Base-by-base conservation (phyloP, 1,140 invertebrate genomes). In the Pteromalus puparum region DNA sequence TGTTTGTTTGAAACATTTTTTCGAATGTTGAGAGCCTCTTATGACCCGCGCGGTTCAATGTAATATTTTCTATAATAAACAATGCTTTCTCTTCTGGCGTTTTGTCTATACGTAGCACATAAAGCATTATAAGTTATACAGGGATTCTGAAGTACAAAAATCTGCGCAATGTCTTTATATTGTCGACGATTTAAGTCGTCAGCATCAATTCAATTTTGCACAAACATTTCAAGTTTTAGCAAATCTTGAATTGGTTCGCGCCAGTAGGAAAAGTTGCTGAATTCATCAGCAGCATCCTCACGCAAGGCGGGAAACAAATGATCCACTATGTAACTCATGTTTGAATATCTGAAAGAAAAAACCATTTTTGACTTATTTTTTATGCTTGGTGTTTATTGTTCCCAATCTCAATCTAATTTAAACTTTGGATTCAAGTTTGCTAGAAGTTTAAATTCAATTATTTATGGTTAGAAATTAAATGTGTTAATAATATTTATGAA, bases 241-340 rank as follows among this genome's bases (percentile, higher is more conserved):
- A 93, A 81, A 83, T 92, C 91, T 0, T 95, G 95, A 87, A 99
- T 95, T 12, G 98, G 98, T 83, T 97, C 96, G 80, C 97, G 95
- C 98, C 98, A 99, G 92, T 97, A 99, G 83, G 96, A 96, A 89
- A 98, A 98, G 87, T 96, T 95, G 78, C 96, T 98, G 93, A 96
- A 99, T 90, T 98, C 97, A 88, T 96, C 96, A 30, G 95, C 95
- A 5, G 95, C 94, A 82, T 97, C 96, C 87, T 95, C 95, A 72
- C 94, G 93, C 85, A 95, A 94, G 26, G 94, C 95, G 82, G 98
- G 98, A 92, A 99, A 99, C 91, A 99, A 95, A 93, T 99, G 97
- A 93, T 99, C 98, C 68, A 98, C 98, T 83, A 99, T 96, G 92
- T 97, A 96, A 86, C 97, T 97, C 96, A 99, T 97, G 91, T 97